Evolutionary conservation across 2,888 invertebrate genomes (phyloP), one percentile per base, ranked within the genome.

Genomic region (Noctua comes): DNA sequence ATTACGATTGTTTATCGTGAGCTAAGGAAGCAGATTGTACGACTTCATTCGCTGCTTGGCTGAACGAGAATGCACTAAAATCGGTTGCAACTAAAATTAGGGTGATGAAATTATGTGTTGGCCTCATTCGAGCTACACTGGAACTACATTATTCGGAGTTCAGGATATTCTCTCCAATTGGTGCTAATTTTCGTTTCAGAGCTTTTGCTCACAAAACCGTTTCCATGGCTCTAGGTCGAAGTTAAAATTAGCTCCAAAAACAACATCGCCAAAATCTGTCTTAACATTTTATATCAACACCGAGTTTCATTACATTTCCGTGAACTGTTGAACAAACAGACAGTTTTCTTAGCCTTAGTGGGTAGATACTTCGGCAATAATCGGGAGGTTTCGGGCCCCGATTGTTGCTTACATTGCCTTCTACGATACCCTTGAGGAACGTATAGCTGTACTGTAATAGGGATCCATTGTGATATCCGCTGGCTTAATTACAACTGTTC

Each of bases 391-490:
- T 85, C 86, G 88, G 68, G 46, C 27, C 51, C 70, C 80, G 77
- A 86, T 86, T 87, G 83, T 71, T 75, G 83, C 75, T 77, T 77
- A 46, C 79, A 89, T 84, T 87, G 89, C 84, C 83, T 78, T 83
- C 80, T 69, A 91, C 86, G 91, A 91, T 90, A 90, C 95, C 93
- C 95, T 87, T 81, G 95, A 93, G 95, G 86, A 88, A 85, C 92
- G 92, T 94, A 92, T 90, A 89, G 90, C 88, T 91, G 91, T 91
- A 86, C 91, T 90, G 91, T 94, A 95, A 95, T 95, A 92, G 92
- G 93, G 91, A 94, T 94, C 92, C 93, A 95, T 95, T 93, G 94
- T 93, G 89, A 92, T 91, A 92, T 91, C 93, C 91, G 88, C 82
- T 64, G 85, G 81, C 82, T 91, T 91, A 92, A 92, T 92, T 91